phyloP scores from a whole-genome alignment of 2,888 invertebrate genomes.

The Xylota sylvarum region DNA sequence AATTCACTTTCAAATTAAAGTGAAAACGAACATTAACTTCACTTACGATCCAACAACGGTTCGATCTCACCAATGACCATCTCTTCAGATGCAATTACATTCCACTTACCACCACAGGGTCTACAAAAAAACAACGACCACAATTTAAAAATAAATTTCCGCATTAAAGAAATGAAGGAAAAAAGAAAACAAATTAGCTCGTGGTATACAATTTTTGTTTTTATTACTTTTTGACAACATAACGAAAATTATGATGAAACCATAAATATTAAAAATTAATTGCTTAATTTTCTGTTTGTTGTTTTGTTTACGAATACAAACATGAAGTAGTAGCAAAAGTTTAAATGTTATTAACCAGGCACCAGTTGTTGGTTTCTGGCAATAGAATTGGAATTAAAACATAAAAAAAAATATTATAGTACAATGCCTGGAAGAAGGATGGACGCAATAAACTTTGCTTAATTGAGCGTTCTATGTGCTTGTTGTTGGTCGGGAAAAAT shows the following conservation, averaged over 20 bases:
- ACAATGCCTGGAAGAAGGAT: slow-evolving; percentile 12
- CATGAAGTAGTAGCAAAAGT: not conserved
- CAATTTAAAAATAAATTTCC: slow-evolving; percentile 13
- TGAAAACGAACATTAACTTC: slow-evolving; percentile 9
- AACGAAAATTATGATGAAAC: slow-evolving; percentile 25
- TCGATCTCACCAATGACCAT: not conserved
- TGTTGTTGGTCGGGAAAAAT: not conserved
- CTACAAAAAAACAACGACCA: not conserved
- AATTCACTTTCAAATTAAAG: slow-evolving; percentile 21
- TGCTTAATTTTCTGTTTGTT: not conserved
- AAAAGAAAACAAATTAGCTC: not conserved
- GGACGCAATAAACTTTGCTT: slow-evolving; percentile 36
- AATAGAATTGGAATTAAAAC: not conserved
- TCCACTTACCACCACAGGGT: slow-evolving; percentile 5
- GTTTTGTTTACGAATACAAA: slow-evolving; percentile 4
- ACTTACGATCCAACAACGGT: slow-evolving; percentile 10
- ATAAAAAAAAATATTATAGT: slow-evolving; percentile 4
- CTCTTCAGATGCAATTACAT: slow-evolving; percentile 18
- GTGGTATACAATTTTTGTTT: not conserved
- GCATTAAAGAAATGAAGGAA: not conserved
- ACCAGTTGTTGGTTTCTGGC: not conserved
- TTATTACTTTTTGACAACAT: slow-evolving; percentile 3
- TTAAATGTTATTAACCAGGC: slow-evolving; percentile 17
- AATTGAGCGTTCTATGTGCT: slow-evolving; percentile 19
- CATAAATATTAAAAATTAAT: slow-evolving; percentile 22